Percentiles rank a stretch among this genome's conserved stretches.
phyloP scores from a whole-genome alignment of 2,113 vertebrate genomes.

The Phrynocephalus versicolor region DNA sequence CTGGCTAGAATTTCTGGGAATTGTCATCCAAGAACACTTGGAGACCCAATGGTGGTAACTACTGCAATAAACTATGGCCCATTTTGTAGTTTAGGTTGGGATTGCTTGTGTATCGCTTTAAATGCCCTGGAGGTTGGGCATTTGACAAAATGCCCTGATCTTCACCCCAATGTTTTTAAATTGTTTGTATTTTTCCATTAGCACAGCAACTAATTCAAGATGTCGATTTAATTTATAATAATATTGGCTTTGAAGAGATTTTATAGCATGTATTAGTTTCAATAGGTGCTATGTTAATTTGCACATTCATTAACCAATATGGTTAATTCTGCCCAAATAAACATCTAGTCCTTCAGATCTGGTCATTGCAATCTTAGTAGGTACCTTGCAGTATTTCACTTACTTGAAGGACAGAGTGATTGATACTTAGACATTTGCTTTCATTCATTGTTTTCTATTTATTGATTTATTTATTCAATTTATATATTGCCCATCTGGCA shows the following conservation, averaged over 20 bases:
- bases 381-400: neutral
- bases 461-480: no score
- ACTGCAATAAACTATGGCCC: neutral
- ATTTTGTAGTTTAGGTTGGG: neutral
- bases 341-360: constrained; percentile 9
- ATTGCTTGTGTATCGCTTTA: neutral
- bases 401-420: neutral
- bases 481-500: no score
- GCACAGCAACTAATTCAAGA: neutral
- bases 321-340: neutral
- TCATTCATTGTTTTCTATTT: neutral
- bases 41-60: no score
- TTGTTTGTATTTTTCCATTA: neutral
- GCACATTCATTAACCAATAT: neutral
- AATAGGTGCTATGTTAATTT: constrained; percentile 6
- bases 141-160: no score
- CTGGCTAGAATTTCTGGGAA: no score
- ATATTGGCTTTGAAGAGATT: neutral
- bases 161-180: neutral
- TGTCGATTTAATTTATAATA: neutral
- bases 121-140: neutral
- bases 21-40: no score
- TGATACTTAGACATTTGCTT: neutral
- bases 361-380: neutral
- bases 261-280: neutral